These are phyloP conservation scores for Heliconius congener DNA, from an alignment of 1,140 invertebrate genomes.

Conservation along the genomic window DNA sequence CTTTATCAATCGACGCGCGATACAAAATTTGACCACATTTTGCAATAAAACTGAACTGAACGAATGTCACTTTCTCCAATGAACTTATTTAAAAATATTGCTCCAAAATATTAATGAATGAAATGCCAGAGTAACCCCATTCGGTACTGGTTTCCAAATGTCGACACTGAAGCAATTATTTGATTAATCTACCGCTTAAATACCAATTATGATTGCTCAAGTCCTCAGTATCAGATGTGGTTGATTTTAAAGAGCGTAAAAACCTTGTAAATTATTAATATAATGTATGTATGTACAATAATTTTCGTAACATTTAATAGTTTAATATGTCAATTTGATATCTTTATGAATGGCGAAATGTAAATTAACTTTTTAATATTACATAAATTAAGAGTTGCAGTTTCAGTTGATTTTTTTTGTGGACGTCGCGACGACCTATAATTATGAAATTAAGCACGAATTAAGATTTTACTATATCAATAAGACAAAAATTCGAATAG, in stretches of 20 bases:
- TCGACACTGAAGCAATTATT: constrained; percentile 21
- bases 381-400: too few species aligned
- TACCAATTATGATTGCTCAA: constrained; percentile 27
- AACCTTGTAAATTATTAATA: constrained; percentile 10
- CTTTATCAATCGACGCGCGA: not conserved
- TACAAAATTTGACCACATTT: not conserved
- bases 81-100: constrained; percentile 10
- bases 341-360: not conserved
- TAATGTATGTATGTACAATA: not conserved
- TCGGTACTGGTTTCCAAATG: constrained; percentile 17
- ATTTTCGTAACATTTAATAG: not conserved
- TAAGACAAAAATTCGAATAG: too few species aligned
- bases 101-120: constrained; percentile 30
- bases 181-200: constrained; percentile 31
- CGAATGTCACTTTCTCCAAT: constrained; percentile 8
- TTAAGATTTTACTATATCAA: too few species aligned
- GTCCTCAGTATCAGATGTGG: not conserved
- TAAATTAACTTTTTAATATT: not conserved
- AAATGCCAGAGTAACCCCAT: constrained; percentile 24
- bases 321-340: constrained; percentile 10
- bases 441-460: too few species aligned
- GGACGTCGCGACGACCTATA: too few species aligned
- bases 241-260: not conserved
- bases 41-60: not conserved
- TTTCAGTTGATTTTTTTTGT: too few species aligned